Evolutionary conservation across 2,113 vertebrate genomes (phyloP), one percentile per base, ranked within the genome.

Genomic region (Brienomyrus longianalis): DNA sequence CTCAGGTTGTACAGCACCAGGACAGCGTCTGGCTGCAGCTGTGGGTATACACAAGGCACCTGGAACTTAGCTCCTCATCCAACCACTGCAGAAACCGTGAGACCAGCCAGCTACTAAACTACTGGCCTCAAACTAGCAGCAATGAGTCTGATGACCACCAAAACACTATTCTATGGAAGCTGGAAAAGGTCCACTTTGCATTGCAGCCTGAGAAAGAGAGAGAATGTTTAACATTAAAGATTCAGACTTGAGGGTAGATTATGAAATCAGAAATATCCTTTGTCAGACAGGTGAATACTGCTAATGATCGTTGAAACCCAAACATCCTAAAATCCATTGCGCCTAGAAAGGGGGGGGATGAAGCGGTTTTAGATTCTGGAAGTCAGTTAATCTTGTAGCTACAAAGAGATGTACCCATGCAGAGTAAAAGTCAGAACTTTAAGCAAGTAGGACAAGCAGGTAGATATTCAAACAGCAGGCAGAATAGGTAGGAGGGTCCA

Each of bases 1-100:
- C 95, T 97, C 91, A 97, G 96, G 95, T 97, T 97, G 92, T 97
- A 97, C 94, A 98, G 94, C 92, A 97, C 91, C 6, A 98, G 96
- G 92, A 98, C 92, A 45, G 96, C 96, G 56, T 98, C 97, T 92
- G 96, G 93, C 15, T 97, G 97, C 90, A 98, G 96, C 97, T 98
- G 94, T 62, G 89, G 93, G 86, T 31, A 31, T 13, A 45, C 83
- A 45, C n/a, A 15, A 8, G 45, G 35, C 31, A 19, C 56, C 39
- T 66, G 35, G 0, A 1, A 8, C 50, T 54, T 54, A 87, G 51
- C 31, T 0, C 47, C 2, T n/a, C 23, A 45, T 35, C 50, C n/a
- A 31, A 21, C 85, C 85, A 19, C 5, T 21, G 21, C 39, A 10
- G 15, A 17, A 23, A 83, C 80, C 48, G 21, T 0, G 8, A 84